Evolutionary conservation across 2,113 vertebrate species (phyloP), one percentile per base, ranked within the genome.

Genomic region (Callochromis pleurospilus): DNA sequence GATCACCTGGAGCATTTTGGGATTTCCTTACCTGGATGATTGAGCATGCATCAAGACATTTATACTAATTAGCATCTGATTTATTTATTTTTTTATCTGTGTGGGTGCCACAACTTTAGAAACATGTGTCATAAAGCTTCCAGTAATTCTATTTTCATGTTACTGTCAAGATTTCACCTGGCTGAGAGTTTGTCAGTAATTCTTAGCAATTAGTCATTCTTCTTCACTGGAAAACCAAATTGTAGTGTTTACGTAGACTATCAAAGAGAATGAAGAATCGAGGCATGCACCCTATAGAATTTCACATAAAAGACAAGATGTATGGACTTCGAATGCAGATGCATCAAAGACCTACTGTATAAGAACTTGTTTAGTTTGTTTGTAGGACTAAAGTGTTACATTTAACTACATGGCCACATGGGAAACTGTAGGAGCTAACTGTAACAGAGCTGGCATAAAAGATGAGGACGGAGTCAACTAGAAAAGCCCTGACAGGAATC

Each of bases 401-500:
- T 84, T 87, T 55, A 86, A 80, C 42, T 88, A 14, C 47, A 62
- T 77, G 60, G 62, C 26, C 85, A 81, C 80, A 88, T 84, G 81
- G 82, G 80, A 79, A 58, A 83, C 96, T 91, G n/a, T 15, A 92
- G 68, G 96, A 96, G 93, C 94, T 95, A 96, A 96, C 96, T 97
- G 97, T 96, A 95, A 94, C 94, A 93, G 86, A 95, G 95, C 40
- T 84, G 94, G 92, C 84, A 92, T 93, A 92, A 95, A 96, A 91
- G 95, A 96, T 82, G 38, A 95, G 91, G 89, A 95, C 96, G 82
- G 95, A 95, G 79, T 93, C 94, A 92, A 94, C 95, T 94, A 95
- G 95, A 95, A 94, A 90, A 94, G 94, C 92, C 96, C 91, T 75
- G 60, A 73, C 42, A 56, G 54, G 58, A 68, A 60, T 81, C 81